Evolutionary conservation across 2,797 vertebrate genomes (phyloP), one percentile per base, ranked within the genome.

Genomic region (Margarornis squamiger): DNA sequence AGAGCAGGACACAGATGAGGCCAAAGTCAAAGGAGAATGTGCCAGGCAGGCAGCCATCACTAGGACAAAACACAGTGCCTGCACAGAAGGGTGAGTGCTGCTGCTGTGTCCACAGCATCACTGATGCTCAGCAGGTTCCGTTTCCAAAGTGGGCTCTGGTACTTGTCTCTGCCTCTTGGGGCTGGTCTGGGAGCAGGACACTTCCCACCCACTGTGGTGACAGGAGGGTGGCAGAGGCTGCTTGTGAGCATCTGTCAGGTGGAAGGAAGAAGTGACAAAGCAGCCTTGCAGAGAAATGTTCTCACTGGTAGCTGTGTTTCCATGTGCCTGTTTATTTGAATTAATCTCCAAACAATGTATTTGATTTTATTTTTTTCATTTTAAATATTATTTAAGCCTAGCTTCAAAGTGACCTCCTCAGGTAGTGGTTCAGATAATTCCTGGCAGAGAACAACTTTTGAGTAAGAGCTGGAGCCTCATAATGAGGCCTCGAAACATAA

Each of bases 401-500:
- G 49, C 34, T 94, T 94, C 82, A 84, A 95, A 92, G 48, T 90
- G 66, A 86, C 62, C 48, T 92, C 84, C 62, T 92, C 65, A 83
- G 84, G 49, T 71, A 91, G 91, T 18, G 13, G 61, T 55, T 95
- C n/a, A 65, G 71, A 32, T 93, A 83, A 92, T 83, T 85, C 82
- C 76, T 90, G 92, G 65, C 74, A 87, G 39, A 80, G 82, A 95
- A 59, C 34, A 91, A 45, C 43, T 90, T 96, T 36, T 62, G 55
- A 92, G n/a, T 87, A 87, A 93, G 45, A 89, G 34, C 67, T 87
- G 57, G n/a, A 88, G 55, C 34, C 41, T 84, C 57, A 34, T 90
- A 95, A 89, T 66, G 82, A 81, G 75, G 46, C 71, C 80, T 90
- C 0, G 0, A 90, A 94, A 92, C n/a, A 48, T 86, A 90, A 92